Conservation (phyloP, 2,888 invertebrate genomes). For the Exocentrus adspersus region DNA sequence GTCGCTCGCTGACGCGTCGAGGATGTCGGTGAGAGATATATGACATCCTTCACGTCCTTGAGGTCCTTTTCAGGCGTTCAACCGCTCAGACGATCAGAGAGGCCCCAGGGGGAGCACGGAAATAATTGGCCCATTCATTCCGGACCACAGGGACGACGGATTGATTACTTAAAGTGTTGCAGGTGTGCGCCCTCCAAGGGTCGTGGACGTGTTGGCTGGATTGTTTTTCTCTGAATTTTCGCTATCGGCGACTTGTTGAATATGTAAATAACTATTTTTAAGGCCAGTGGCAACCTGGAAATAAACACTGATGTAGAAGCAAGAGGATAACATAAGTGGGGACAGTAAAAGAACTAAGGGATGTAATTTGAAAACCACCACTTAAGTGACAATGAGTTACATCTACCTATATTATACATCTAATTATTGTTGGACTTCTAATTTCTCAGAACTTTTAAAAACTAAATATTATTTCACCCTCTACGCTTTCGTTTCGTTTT, state of each 20-base stretch:
- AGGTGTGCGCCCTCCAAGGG: background rate
- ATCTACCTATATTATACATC: too few species aligned
- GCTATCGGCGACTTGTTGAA: background rate
- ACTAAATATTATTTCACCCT: too few species aligned
- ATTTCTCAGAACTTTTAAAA: too few species aligned
- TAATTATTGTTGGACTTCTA: too few species aligned
- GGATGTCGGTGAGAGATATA: constrained; percentile 37
- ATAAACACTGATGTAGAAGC: too few species aligned
- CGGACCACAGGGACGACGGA: background rate
- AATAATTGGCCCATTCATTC: constrained; percentile 1
- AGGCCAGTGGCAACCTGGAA: too few species aligned
- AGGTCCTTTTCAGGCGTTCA: constrained; percentile 36
- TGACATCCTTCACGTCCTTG: constrained; percentile 38
- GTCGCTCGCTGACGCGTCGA: constrained; percentile 28
- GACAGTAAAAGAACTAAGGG: too few species aligned
- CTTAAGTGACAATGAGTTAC: too few species aligned
- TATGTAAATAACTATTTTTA: too few species aligned
- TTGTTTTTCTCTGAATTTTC: background rate
- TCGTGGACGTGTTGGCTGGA: background rate
- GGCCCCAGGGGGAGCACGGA: constrained; percentile 10
- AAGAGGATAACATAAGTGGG: too few species aligned
- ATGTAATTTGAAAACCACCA: too few species aligned
- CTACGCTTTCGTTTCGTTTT: too few species aligned
- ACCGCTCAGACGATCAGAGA: constrained; percentile 25
- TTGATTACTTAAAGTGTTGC: background rate